Evolutionary conservation across 2,113 vertebrate genomes (phyloP), one percentile per base, ranked within the genome.

Genomic region (Paramisgurnus dabryanus): DNA sequence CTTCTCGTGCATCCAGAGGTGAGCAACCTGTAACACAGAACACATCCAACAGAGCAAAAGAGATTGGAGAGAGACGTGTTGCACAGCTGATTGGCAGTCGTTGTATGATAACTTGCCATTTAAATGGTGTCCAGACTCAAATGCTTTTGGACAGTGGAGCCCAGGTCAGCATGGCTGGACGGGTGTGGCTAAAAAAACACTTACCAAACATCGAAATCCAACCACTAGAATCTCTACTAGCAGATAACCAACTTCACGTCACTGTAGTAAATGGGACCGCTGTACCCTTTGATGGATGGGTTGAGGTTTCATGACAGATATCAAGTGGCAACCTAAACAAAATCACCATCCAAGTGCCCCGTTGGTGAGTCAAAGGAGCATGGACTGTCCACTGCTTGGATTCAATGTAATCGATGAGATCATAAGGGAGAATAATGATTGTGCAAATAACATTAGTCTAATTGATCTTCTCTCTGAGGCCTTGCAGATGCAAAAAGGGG

Each of bases 81-180:
- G 73, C 49, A 0, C 53, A 57, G 3, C 34, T 87, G 11, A 87
- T 84, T 8, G 76, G 80, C 15, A 49, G 53, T 50, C 83, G 43
- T 4, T 84, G 82, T 27, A 76, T 81, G 64, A 12, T 84, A 11
- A 74, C 65, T 43, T 82, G 83, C 61, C 18, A 64, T 9, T 55
- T 87, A 1, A 83, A 85, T 83, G 80, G 72, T 3, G 79, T 83
- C 0, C 7, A 61, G 13, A 12, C 34, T 50, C 40, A 86, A 34
- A 80, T 84, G 72, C 9, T 86, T 15, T 34, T 87, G 3, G 82
- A 86, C 65, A 87, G 71, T 57, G 79, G 80, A 10, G 78, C 81
- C 6, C 81, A 82, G 47, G 67, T 83, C 11, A 79, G 61, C 65
- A 67, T 83, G 34, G 49, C 63, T n/a, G 81, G 53, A 49, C 60